Percentiles rank a stretch among this genome's conserved stretches.
phyloP scores from a whole-genome alignment of 1,140 invertebrate species.

The Drosophila pachea region DNA sequence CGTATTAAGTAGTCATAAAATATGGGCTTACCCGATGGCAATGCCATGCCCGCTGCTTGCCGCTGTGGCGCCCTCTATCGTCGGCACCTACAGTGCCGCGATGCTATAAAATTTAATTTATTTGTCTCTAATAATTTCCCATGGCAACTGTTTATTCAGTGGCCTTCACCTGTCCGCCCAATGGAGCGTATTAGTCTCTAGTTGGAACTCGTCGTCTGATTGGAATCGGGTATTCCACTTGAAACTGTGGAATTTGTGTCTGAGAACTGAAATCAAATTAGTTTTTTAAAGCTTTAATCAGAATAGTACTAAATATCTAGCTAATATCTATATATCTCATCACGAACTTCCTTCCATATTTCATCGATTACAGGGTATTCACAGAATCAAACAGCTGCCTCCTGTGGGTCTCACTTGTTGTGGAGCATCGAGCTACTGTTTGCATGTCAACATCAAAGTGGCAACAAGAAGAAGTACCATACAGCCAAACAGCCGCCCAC shows the following conservation, averaged over 20 bases:
- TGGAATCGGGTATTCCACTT: too few relatives aligned
- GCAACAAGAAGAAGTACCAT: conserved; percentile 36
- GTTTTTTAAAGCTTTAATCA: not conserved
- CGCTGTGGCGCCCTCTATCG: conserved; percentile 28
- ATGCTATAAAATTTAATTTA: conserved; percentile 76
- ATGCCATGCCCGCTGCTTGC: not conserved
- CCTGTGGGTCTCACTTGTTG: conserved; percentile 24
- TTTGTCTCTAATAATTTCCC: conserved; percentile 77
- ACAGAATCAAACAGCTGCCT: conserved; percentile 1
- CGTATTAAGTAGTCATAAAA: conserved; percentile 52
- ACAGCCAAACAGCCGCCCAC: not conserved
- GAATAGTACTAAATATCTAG: too few relatives aligned
- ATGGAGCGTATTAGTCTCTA: conserved; percentile 18
- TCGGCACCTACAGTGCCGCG: conserved; percentile 56
- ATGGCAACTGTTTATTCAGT: conserved; percentile 70
- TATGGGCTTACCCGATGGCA: conserved; percentile 41
- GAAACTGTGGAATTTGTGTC: too few relatives aligned
- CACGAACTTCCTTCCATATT: too few relatives aligned
- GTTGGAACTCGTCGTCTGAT: too few relatives aligned
- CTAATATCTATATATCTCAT: too few relatives aligned
- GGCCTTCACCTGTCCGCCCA: conserved; percentile 18
- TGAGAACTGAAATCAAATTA: too few relatives aligned
- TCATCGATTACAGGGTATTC: conserved; percentile 1
- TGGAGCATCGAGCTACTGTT: conserved; percentile 23
- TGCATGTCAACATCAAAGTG: conserved; percentile 45